Conservation (phyloP, 2,888 invertebrate species). For the Mechanitis messenoides region DNA sequence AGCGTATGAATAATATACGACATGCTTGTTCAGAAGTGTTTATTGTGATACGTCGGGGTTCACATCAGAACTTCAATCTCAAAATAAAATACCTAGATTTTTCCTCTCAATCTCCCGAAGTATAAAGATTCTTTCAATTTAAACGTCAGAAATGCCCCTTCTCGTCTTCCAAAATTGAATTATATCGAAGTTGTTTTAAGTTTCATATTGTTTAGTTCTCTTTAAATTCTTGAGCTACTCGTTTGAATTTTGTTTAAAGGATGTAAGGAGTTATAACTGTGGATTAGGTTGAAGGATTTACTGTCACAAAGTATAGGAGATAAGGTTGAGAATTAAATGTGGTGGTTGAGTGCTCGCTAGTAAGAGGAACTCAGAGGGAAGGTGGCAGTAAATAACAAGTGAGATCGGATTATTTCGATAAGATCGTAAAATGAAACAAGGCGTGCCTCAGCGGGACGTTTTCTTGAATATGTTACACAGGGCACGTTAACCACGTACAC, state of each 20-base stretch:
- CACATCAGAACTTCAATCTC: slow-evolving; percentile 56
- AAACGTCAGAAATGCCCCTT: slow-evolving; percentile 45
- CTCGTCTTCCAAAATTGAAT: slow-evolving; percentile 45
- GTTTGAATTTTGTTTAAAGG: slow-evolving; percentile 40
- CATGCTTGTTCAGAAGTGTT: slow-evolving; percentile 61
- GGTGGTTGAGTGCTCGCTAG: slow-evolving; percentile 33
- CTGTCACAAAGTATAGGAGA: slow-evolving; percentile 41
- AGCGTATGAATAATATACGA: slow-evolving; percentile 62
- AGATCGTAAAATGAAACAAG: slow-evolving; percentile 76
- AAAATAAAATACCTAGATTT: slow-evolving; percentile 73
- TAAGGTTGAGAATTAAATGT: slow-evolving; percentile 58
- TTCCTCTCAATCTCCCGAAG: slow-evolving; percentile 62
- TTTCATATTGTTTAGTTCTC: slow-evolving; percentile 42
- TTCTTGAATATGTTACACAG: slow-evolving; percentile 36
- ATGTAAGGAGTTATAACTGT: slow-evolving; percentile 45
- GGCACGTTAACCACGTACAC: slow-evolving; percentile 25
- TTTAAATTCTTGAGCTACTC: slow-evolving; percentile 42
- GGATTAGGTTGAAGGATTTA: slow-evolving; percentile 48
- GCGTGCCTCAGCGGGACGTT: slow-evolving; percentile 63
- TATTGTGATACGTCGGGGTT: slow-evolving; percentile 65
- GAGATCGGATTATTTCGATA: slow-evolving; percentile 76
- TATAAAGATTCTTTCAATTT: slow-evolving; percentile 35
- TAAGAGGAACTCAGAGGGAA: slow-evolving; percentile 59
- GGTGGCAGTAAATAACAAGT: slow-evolving; percentile 72
- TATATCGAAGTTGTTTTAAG: slow-evolving; percentile 48